Evolutionary conservation across 2,888 invertebrate genomes (phyloP).

Genomic region (Furcula furcula): DNA sequence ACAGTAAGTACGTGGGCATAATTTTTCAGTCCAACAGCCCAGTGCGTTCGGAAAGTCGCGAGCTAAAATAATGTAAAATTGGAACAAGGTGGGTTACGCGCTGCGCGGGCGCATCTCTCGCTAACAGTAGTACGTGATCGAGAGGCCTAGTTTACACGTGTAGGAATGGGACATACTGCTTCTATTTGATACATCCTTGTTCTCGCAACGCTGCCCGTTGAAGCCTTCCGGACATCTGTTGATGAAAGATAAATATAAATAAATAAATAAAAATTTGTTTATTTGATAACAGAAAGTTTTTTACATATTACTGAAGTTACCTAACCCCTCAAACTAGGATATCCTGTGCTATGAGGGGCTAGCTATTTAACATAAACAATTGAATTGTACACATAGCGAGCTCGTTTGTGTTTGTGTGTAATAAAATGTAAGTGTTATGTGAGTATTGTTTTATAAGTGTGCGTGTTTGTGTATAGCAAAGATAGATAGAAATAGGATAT

Average conservation of each 20-base stretch:
- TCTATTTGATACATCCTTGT: constrained; percentile 87
- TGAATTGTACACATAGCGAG: no score
- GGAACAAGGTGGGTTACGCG: constrained; percentile 73
- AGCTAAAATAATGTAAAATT: constrained; percentile 57
- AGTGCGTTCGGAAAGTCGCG: constrained; percentile 46
- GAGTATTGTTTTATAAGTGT: no score
- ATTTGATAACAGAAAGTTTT: no score
- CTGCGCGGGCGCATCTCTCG: constrained; percentile 61
- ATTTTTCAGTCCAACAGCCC: constrained; percentile 48
- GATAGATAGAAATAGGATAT: no score
- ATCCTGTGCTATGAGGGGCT: no score
- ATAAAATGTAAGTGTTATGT: no score
- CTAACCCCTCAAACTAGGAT: no score
- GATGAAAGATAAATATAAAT: constrained; percentile 44
- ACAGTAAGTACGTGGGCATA: constrained; percentile 3
- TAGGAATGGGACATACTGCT: constrained; percentile 91
- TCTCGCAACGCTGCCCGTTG: constrained; percentile 90
- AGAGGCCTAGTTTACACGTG: constrained; percentile 90
- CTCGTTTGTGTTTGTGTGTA: no score
- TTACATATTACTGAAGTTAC: no score
- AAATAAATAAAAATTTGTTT: no score
- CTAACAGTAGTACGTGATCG: constrained; percentile 90
- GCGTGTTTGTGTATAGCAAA: no score
- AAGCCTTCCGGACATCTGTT: constrained; percentile 89
- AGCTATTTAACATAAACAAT: no score